These are phyloP conservation scores for Neotoxoptera formosana DNA, from an alignment of 1,140 invertebrate species.

Conservation along the genomic window DNA sequence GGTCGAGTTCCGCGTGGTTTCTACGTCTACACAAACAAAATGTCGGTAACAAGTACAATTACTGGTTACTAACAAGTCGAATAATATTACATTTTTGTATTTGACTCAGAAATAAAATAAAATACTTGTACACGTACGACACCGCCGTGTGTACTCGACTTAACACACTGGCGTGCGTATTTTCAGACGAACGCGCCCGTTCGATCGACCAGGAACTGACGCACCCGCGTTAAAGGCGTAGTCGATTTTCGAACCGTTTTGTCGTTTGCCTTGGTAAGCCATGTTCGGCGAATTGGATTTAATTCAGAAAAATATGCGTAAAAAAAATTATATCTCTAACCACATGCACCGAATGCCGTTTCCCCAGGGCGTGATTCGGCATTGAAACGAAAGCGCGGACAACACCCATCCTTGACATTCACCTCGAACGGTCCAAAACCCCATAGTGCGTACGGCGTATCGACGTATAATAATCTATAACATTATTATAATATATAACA, in stretches of 20 bases:
- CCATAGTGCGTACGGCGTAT: too few species aligned
- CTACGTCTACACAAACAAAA: background rate
- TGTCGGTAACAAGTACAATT: background rate
- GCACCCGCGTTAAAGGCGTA: background rate
- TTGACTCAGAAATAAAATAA: too few species aligned
- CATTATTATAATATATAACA: background rate
- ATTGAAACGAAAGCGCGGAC: slow-evolving; percentile 39
- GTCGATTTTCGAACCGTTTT: slow-evolving; percentile 11
- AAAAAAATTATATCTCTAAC: background rate
- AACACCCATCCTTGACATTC: slow-evolving; percentile 52
- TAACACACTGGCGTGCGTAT: background rate
- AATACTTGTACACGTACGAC: too few species aligned
- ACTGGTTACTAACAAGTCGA: background rate
- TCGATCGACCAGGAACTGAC: background rate
- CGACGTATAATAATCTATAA: too few species aligned
- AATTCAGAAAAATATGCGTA: background rate
- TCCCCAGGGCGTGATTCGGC: slow-evolving; percentile 33
- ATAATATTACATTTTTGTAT: background rate
- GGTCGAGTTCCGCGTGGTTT: background rate
- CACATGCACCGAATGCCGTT: background rate
- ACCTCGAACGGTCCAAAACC: background rate
- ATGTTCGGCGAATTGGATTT: background rate
- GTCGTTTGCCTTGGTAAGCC: slow-evolving; percentile 23
- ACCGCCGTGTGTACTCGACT: background rate
- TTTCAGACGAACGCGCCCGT: background rate